Percentiles rank a stretch among this genome's conserved stretches.
Evolutionary conservation across 1,140 invertebrate species (phyloP).

Genomic region (Cepaea nemoralis): DNA sequence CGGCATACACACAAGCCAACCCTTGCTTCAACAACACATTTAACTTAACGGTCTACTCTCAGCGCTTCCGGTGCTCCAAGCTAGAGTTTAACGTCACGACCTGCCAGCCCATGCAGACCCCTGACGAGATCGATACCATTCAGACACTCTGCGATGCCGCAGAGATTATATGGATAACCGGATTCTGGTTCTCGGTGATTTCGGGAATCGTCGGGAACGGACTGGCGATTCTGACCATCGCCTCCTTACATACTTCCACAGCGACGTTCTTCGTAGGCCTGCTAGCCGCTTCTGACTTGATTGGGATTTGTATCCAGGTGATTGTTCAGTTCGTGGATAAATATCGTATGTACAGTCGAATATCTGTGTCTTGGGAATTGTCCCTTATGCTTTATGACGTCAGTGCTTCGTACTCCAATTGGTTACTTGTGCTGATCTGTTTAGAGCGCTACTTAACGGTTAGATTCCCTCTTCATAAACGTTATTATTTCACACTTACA

Average conservation of each 20-base stretch:
- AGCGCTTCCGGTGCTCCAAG: conserved; percentile 1
- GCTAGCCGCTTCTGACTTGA: conserved; percentile 51
- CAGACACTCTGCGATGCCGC: neutral
- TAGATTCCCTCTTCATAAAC: conserved; percentile 54
- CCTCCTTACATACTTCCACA: conserved; percentile 50
- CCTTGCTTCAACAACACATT: conserved; percentile 11
- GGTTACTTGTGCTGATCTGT: conserved; percentile 59
- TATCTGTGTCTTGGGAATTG: conserved; percentile 17
- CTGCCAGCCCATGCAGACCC: conserved; percentile 4
- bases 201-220: conserved; percentile 56
- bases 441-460: conserved; percentile 59
- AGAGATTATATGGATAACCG: conserved; percentile 34
- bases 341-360: conserved; percentile 35
- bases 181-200: conserved; percentile 49
- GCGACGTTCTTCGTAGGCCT: conserved; percentile 55
- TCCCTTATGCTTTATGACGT: conserved; percentile 48
- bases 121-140: neutral
- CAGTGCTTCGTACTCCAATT: conserved; percentile 57
- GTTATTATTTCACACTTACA: conserved; percentile 48
- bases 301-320: conserved; percentile 50
- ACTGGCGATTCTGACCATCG: conserved; percentile 51
- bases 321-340: conserved; percentile 45
- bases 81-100: neutral
- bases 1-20: too few species aligned
- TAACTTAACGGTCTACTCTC: conserved; percentile 10